A percentile compares a stretch with the other conserved stretches of the same genome.
These are phyloP conservation scores for Myotis myotis DNA, from an alignment of 2,797 vertebrate genomes.

Conservation along the genomic window DNA sequence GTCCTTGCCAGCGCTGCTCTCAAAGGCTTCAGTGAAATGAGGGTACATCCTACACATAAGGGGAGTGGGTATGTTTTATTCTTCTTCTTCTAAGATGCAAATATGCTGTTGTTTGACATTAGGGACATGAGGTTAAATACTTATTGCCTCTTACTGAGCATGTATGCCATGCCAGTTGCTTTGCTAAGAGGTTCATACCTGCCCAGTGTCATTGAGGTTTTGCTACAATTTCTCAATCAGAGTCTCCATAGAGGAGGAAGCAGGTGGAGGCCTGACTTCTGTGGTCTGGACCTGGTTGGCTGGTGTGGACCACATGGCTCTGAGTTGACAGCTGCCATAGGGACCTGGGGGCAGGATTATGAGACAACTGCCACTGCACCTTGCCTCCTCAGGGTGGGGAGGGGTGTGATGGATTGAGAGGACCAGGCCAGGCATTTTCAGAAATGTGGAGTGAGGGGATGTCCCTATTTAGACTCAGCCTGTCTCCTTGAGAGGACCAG, in stretches of 20 bases:
- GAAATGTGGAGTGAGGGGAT: neutral
- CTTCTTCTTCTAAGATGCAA: neutral
- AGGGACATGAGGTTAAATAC: neutral
- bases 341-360: neutral
- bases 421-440: neutral
- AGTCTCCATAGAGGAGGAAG: accelerated
- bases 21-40: neutral
- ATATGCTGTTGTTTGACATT: neutral
- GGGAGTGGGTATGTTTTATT: accelerated
- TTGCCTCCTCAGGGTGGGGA: neutral
- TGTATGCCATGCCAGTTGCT: neutral
- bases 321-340: neutral
- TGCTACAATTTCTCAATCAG: neutral
- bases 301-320: neutral
- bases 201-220: accelerated
- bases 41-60: neutral
- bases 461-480: too few species aligned
- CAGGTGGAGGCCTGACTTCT: accelerated
- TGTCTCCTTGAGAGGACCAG: neutral
- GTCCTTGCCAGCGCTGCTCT: accelerated
- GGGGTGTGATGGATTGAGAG: neutral
- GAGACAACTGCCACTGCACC: accelerated
- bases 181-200: neutral
- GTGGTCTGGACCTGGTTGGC: neutral
- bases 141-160: neutral